These are phyloP conservation scores for Urophycis tenuis DNA, from an alignment of 2,797 vertebrate genomes.

Conservation along the genomic window DNA sequence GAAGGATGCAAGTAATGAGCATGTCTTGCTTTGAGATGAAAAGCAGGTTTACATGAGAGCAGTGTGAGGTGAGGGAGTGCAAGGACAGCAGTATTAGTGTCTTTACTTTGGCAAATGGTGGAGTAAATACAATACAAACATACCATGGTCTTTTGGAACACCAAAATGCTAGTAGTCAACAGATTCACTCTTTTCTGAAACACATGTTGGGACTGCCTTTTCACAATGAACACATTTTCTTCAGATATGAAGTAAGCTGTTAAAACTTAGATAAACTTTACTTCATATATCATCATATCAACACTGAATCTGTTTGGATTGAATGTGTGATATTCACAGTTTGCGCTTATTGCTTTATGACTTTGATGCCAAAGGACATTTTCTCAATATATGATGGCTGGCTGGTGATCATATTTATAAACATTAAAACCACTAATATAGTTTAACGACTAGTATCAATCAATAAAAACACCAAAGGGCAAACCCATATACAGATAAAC, in stretches of 20 bases:
- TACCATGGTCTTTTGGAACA: not conserved
- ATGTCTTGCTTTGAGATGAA: conserved; percentile 36
- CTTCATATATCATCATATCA: not conserved
- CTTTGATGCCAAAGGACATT: not conserved
- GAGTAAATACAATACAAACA: not conserved
- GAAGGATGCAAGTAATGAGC: conserved; percentile 54
- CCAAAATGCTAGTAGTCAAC: not conserved
- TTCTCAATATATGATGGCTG: not conserved
- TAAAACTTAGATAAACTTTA: too few species aligned
- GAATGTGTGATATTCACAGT: not conserved
- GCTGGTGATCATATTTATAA: not conserved
- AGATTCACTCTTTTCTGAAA: not conserved
- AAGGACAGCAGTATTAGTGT: conserved; percentile 20
- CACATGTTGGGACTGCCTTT: not conserved
- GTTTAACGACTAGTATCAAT: not conserved
- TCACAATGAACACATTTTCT: not conserved
- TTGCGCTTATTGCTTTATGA: not conserved
- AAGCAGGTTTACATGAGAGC: conserved; percentile 41
- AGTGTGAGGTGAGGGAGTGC: too few species aligned
- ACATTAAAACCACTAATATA: not conserved
- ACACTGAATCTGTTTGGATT: not conserved
- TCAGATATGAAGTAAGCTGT: not conserved
- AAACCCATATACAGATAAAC: too few species aligned
- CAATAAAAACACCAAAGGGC: not conserved
- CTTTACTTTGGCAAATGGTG: not conserved